Evolutionary conservation across 1,140 invertebrate species (phyloP), one percentile per base, ranked within the genome.

Genomic region (Philaenus spumarius): DNA sequence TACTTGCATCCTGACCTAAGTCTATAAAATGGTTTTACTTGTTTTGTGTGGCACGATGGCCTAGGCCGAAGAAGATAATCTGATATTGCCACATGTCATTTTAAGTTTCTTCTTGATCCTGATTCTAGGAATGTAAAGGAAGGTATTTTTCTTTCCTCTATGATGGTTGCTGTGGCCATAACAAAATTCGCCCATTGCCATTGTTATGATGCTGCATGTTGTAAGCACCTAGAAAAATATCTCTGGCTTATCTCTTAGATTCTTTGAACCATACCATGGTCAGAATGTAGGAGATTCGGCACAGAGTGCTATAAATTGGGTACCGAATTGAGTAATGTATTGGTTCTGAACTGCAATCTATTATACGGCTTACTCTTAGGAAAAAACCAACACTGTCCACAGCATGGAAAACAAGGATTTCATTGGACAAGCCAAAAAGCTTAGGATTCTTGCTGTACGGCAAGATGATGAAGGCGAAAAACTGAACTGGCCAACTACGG

Each of bases 181-280:
- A 53, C 15, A 55, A 17, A 54, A 54, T 54, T 39, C 34, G 23
- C 19, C 37, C 20, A 54, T 40, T 12, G 52, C 52, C n/a, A n/a
- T n/a, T 15, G 35, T 42, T 17, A 55, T 55, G 54, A n/a, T 55
- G 15, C 39, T 55, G 43, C 42, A 43, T 24, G 22, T 45, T 55
- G 37, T 55, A 45, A 15, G 19, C 4, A 45, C 15, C 17, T 43
- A n/a, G 26, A 55, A 45, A 55, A 45, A 30, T 55, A 26, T 55
- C n/a, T 23, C 14, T 40, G 20, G 15, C n/a, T 45, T 55, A 34
- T 43, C 39, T 17, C 24, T 55, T 6, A 42, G 19, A 15, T 55
- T 55, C 45, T 55, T 55, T 55, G 24, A 55, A 24, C 54, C 22
- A 14, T 55, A 43, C 42, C 54, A 55, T 45, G 40, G 54, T 17